Conservation (phyloP, 2,113 vertebrate species). For the Embiotoca jacksoni region DNA sequence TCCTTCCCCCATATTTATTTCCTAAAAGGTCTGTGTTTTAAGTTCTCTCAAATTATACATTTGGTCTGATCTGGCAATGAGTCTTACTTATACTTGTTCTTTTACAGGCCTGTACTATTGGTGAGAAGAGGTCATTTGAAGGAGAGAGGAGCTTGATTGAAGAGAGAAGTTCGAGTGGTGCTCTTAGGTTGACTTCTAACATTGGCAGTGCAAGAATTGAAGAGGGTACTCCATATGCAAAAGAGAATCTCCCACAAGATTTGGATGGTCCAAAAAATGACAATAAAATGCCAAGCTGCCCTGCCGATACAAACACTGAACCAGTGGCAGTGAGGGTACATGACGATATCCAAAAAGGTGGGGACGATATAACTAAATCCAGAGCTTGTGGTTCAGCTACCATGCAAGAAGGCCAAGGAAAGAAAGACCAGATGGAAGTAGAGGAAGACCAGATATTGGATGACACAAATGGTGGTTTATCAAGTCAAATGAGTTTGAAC, state of each 20-base stretch:
- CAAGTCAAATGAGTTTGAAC: conserved; percentile 38
- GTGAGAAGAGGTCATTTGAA: conserved; percentile 75
- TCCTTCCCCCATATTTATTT: conserved; percentile 5
- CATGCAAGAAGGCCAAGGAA: conserved; percentile 25
- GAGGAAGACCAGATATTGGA: conserved; percentile 27
- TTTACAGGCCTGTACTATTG: conserved; percentile 78
- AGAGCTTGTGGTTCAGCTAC: conserved; percentile 10
- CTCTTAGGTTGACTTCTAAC: conserved; percentile 67
- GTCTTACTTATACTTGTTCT: conserved; percentile 82
- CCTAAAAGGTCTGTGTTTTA: conserved; percentile 24
- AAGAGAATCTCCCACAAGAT: conserved; percentile 45
- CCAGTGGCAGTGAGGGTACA: conserved; percentile 16
- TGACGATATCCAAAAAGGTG: conserved; percentile 23
- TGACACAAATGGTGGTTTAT: conserved; percentile 23
- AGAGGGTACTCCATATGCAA: conserved; percentile 47
- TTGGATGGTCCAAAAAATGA: conserved; percentile 43
- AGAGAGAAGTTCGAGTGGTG: conserved; percentile 68
- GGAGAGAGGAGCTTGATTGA: conserved; percentile 75
- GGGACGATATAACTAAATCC: conserved; percentile 20
- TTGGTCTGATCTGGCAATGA: conserved; percentile 64
- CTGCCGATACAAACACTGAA: conserved; percentile 28
- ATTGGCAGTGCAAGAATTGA: conserved; percentile 61
- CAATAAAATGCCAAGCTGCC: background rate
- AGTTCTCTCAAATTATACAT: conserved; percentile 45
- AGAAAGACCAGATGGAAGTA: conserved; percentile 18